Evolutionary conservation across 2,888 invertebrate genomes (phyloP), one percentile per base, ranked within the genome.

Genomic region (Platycnemis pennipes): DNA sequence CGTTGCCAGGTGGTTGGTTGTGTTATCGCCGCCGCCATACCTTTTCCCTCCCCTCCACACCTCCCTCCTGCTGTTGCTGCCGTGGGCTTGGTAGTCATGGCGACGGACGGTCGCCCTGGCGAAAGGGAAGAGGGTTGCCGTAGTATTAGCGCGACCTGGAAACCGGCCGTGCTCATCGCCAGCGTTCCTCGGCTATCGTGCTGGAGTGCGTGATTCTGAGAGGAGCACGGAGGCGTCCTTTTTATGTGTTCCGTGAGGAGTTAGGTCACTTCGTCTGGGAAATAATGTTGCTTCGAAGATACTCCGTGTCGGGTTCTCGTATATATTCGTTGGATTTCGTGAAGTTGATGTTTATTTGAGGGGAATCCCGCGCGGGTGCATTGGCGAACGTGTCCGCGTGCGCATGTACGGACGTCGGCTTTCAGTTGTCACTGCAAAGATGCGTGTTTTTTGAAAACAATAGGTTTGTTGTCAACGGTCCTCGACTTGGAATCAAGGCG

Each of bases 21-120:
- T 44, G 63, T 69, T 91, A 91, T 69, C 91, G 56, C 91, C 91
- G 91, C 89, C n/a, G n/a, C 49, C 91, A 91, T 91, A 53, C 56
- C 56, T 63, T 63, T 8, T 8, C 63, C n/a, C 63, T 26, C 26
- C 26, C 63, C 63, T 63, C 8, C 13, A 13, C 26, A 13, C 63
- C 63, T 63, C 22, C 19, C 77, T 37, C 44, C 16, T 37, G 31
- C 88, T 89, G 49, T 63, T 42, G 63, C 91, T 44, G 63, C 63
- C 44, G 91, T 44, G 91, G 44, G 44, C 8, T 45, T 63, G 44
- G 69, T 63, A 56, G 91, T 63, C 63, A 63, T 63, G 63, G 63
- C 63, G 63, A 63, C n/a, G 42, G 42, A 69, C 63, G 63, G 91
- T 16, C 46, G 87, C 26, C 44, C 77, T 37, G 42, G 44, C 44